Evolutionary conservation across 2,888 invertebrate genomes (phyloP), one percentile per base, ranked within the genome.

Genomic region (Caenorhabditis afra): DNA sequence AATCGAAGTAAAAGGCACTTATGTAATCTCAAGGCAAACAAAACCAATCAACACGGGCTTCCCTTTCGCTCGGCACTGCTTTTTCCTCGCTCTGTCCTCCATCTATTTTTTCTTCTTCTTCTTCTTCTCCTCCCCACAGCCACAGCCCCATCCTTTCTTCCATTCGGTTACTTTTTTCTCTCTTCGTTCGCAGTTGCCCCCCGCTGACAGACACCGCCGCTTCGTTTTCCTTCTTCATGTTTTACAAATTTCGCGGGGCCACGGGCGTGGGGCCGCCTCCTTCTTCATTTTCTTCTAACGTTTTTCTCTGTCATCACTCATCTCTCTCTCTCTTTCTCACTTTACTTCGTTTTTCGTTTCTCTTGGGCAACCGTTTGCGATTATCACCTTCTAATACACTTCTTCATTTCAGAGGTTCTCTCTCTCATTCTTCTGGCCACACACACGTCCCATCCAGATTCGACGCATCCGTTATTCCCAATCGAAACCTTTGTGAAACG

Each of bases 11-110:
- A 64, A 50, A 71, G 68, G 57, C 77, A 78, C 77, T 78, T 78
- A 66, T 78, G 77, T 78, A 78, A 78, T 78, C 77, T 71, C 53
- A 66, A 55, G 39, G 50, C 77, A 78, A 78, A 78, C 77, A 78
- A 78, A 71, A 71, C 65, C 74, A 66, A 73, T 73, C 71, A 73
- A 73, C 71, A 73, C 53, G 64, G 50, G 61, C 66, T 62, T 50
- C 62, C 47, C 57, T 39, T 20, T 55, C 52, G 44, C 65, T 50
- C 49, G 23, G 37, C 55, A 47, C 44, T 55, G 47, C 45, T 52
- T 66, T 66, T 59, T 62, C 49, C 41, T 45, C 14, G n/a, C 50
- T 16, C 12, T 50, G 10, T 5, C 23, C 37, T 52, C 29, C 16
- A 29, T 20, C 20, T 14, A 18, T 52, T 57, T 47, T 49, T 57